These are phyloP conservation scores for Protosalanx chinensis DNA, from an alignment of 2,797 vertebrate genomes.

Conservation along the genomic window DNA sequence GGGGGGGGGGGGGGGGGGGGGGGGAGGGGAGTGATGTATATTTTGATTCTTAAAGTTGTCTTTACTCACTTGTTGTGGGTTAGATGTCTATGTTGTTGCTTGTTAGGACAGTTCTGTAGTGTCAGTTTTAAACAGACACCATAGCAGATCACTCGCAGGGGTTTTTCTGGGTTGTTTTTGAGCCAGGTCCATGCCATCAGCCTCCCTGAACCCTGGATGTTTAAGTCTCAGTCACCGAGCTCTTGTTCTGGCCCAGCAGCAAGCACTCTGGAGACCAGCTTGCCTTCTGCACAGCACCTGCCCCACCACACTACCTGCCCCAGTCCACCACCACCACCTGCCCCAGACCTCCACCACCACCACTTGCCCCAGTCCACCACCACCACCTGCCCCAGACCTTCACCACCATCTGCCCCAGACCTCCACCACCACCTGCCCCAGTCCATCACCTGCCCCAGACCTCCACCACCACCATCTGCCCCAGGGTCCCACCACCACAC, in stretches of 20 bases:
- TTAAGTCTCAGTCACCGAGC: background rate
- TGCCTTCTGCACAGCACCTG: slow-evolving; percentile 48
- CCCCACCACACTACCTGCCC: slow-evolving; percentile 62
- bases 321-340: slow-evolving; percentile 5
- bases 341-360: too few species aligned
- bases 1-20: background rate
- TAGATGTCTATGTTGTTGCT: background rate
- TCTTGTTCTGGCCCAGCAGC: background rate
- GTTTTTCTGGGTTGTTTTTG: too few species aligned
- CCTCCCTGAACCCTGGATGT: background rate
- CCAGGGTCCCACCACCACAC: too few species aligned
- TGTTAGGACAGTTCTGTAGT: background rate
- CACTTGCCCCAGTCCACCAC: too few species aligned
- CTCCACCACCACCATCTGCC: too few species aligned
- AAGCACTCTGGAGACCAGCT: background rate
- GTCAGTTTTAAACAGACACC: background rate
- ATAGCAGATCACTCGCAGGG: background rate
- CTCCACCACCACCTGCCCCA: too few species aligned
- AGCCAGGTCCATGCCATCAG: too few species aligned
- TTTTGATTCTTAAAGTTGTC: slow-evolving; percentile 13
- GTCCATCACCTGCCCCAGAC: too few species aligned
- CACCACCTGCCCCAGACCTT: too few species aligned
- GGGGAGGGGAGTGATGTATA: slow-evolving; percentile 3
- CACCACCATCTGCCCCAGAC: too few species aligned
- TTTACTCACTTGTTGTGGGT: background rate